Conservation (phyloP, 2,113 vertebrate species). For the Elanus axillaris region DNA sequence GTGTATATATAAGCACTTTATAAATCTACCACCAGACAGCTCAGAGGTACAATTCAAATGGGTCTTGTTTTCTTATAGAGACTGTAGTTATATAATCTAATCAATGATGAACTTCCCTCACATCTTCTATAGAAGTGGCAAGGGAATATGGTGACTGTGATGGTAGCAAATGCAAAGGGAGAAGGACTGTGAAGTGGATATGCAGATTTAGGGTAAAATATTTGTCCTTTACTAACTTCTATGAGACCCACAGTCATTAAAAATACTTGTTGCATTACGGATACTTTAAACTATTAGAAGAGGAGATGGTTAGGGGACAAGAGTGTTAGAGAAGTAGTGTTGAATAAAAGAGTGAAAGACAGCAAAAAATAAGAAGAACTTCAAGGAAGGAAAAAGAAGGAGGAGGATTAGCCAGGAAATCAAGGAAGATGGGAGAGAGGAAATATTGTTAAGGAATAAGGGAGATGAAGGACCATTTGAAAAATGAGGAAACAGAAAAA, state of each 20-base stretch:
- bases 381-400: not conserved
- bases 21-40: not conserved
- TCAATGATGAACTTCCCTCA: not conserved
- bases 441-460: not conserved
- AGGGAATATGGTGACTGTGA: not conserved
- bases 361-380: not conserved
- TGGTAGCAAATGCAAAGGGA: not conserved
- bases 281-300: not conserved
- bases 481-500: not conserved
- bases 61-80: not conserved
- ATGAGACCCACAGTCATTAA: not conserved
- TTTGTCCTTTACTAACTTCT: not conserved
- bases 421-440: not conserved
- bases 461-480: not conserved
- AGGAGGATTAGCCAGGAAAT: not conserved
- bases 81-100: not conserved
- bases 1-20: not conserved
- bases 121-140: not conserved
- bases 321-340: not conserved
- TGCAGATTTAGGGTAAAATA: not conserved
- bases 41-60: not conserved
- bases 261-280: not conserved
- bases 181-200: not conserved
- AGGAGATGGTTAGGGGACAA: not conserved
- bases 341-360: not conserved